phyloP scores from a whole-genome alignment of 2,797 vertebrate genomes.

The Lutjanus argentimaculatus region DNA sequence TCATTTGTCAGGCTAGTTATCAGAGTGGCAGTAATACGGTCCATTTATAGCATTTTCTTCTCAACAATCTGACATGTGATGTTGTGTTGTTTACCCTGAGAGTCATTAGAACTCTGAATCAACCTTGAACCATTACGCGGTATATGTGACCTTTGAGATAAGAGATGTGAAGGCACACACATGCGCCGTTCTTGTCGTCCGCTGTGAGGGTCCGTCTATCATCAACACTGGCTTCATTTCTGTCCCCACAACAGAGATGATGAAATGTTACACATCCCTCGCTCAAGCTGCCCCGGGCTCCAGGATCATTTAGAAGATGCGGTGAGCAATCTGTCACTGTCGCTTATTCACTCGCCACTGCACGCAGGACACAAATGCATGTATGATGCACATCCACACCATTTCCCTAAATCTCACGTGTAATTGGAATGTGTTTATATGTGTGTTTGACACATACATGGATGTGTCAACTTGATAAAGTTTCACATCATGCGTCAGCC shows the following conservation, averaged over 20 bases:
- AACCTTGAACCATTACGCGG: background rate
- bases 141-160: background rate
- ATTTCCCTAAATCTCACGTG: background rate
- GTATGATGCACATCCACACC: background rate
- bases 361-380: slow-evolving; percentile 22
- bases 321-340: slow-evolving; percentile 75
- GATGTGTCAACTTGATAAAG: slow-evolving; percentile 3
- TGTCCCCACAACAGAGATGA: slow-evolving; percentile 49
- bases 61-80: background rate
- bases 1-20: background rate
- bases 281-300: slow-evolving; percentile 53
- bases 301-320: slow-evolving; percentile 71
- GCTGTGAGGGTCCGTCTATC: slow-evolving; percentile 11
- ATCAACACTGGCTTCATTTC: slow-evolving; percentile 42
- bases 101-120: background rate
- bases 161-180: background rate
- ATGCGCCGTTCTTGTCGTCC: background rate
- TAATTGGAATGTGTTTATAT: background rate
- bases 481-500: slow-evolving; percentile 1
- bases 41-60: background rate
- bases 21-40: background rate
- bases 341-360: slow-evolving; percentile 53
- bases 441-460: slow-evolving; percentile 5
- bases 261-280: slow-evolving; percentile 62
- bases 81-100: background rate